Percentiles rank a stretch among this genome's conserved stretches.
Evolutionary conservation across 2,113 vertebrate genomes (phyloP).

Genomic region (Actenoides hombroni): DNA sequence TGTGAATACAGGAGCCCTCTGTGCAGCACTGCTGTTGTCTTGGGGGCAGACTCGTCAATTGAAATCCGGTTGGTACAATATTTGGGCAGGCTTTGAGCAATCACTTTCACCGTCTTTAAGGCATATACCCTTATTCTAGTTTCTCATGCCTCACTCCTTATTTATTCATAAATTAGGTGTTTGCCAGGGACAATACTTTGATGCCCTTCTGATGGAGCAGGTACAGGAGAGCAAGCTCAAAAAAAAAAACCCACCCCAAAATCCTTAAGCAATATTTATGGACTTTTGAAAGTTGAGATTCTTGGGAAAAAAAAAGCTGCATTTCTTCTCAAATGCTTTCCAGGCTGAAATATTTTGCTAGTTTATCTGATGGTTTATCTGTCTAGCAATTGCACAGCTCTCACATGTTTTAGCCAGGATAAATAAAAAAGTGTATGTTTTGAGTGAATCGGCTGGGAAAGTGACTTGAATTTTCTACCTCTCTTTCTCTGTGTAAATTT

Average conservation of each 20-base stretch:
- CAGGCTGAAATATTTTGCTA: slow-evolving; percentile 19
- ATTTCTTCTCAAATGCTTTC: slow-evolving; percentile 34
- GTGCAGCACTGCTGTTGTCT: background rate
- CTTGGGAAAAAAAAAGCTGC: background rate
- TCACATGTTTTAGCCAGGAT: background rate
- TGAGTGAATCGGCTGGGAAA: background rate
- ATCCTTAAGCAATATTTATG: slow-evolving; percentile 23
- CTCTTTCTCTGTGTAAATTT: rapidly evolving
- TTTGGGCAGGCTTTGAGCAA: background rate
- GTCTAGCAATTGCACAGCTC: background rate
- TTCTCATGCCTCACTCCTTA: slow-evolving; percentile 19
- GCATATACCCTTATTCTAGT: background rate
- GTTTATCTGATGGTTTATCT: background rate
- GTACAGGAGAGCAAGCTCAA: slow-evolving; percentile 17
- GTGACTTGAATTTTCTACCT: background rate
- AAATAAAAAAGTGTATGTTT: background rate
- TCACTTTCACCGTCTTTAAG: background rate
- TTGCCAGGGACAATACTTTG: slow-evolving; percentile 59
- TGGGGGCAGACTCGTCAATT: background rate
- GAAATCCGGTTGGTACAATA: background rate
- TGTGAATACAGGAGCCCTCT: slow-evolving; percentile 1
- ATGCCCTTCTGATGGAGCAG: slow-evolving; percentile 27
- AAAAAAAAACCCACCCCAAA: background rate
- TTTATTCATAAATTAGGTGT: slow-evolving; percentile 40
- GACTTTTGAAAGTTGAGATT: slow-evolving; percentile 46